phyloP scores from a whole-genome alignment of 2,888 invertebrate genomes.

The Perizoma affinitatum region DNA sequence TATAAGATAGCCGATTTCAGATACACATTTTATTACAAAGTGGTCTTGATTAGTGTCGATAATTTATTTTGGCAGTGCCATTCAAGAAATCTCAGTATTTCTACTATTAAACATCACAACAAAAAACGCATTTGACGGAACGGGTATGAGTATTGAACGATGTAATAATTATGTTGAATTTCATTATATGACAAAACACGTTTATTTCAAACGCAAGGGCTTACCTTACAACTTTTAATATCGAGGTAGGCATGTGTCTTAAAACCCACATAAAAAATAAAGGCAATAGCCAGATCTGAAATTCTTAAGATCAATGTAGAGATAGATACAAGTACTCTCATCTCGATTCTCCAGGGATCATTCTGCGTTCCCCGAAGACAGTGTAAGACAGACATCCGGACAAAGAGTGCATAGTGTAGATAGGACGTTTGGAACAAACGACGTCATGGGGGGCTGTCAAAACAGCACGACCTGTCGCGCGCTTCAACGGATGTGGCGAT shows the following conservation, averaged over 20 bases:
- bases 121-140: too few species aligned
- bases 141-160: too few species aligned
- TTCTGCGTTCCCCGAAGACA: slow-evolving; percentile 28
- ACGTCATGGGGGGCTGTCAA: slow-evolving; percentile 71
- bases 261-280: not conserved
- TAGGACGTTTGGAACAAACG: slow-evolving; percentile 30
- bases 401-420: slow-evolving; percentile 21
- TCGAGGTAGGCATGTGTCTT: too few species aligned
- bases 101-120: too few species aligned
- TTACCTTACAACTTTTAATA: too few species aligned
- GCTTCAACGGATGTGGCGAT: slow-evolving; percentile 21
- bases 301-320: not conserved
- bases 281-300: not conserved
- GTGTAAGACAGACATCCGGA: slow-evolving; percentile 20
- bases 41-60: too few species aligned
- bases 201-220: too few species aligned
- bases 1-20: slow-evolving; percentile 36
- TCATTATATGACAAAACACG: too few species aligned
- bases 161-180: too few species aligned
- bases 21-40: not conserved
- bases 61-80: too few species aligned
- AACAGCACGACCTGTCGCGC: slow-evolving; percentile 68
- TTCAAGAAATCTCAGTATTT: too few species aligned
- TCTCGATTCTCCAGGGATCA: slow-evolving; percentile 28
- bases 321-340: not conserved